Evolutionary conservation across 2,113 vertebrate species (phyloP).

Genomic region (Erinaceus europaeus): DNA sequence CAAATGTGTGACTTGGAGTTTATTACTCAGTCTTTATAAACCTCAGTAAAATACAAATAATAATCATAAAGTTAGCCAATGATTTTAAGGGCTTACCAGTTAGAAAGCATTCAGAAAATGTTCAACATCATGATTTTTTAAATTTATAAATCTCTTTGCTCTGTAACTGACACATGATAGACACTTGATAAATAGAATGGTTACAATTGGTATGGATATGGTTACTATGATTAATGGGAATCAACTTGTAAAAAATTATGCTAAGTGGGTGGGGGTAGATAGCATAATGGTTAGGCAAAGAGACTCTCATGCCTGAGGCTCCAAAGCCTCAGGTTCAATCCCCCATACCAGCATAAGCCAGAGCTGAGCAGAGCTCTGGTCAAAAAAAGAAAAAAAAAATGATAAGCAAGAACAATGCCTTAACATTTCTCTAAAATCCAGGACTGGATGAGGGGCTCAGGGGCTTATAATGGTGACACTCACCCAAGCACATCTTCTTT

Average conservation of each 20-base stretch:
- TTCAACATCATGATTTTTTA: background rate
- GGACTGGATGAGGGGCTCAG: background rate
- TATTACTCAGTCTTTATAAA: background rate
- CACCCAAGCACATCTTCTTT: background rate
- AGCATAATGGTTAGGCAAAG: too few species aligned
- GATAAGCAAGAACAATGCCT: background rate
- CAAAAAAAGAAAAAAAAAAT: too few species aligned
- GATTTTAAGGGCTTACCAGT: background rate
- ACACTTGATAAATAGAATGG: background rate
- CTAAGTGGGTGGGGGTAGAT: too few species aligned
- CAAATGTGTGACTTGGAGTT: background rate
- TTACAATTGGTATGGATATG: background rate
- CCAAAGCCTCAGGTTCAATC: too few species aligned
- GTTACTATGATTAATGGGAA: background rate
- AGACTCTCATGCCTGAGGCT: too few species aligned
- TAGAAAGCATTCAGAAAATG: background rate
- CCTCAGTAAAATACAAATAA: conserved; percentile 10
- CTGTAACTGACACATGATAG: background rate
- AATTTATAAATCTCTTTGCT: background rate
- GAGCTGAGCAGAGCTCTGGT: too few species aligned
- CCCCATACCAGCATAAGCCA: too few species aligned
- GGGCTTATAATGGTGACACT: background rate
- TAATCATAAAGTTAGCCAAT: background rate
- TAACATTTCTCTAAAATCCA: conserved; percentile 3
- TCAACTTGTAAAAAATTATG: background rate